These are phyloP conservation scores for Nymphalis io DNA, from an alignment of 1,140 invertebrate genomes.

Conservation along the genomic window DNA sequence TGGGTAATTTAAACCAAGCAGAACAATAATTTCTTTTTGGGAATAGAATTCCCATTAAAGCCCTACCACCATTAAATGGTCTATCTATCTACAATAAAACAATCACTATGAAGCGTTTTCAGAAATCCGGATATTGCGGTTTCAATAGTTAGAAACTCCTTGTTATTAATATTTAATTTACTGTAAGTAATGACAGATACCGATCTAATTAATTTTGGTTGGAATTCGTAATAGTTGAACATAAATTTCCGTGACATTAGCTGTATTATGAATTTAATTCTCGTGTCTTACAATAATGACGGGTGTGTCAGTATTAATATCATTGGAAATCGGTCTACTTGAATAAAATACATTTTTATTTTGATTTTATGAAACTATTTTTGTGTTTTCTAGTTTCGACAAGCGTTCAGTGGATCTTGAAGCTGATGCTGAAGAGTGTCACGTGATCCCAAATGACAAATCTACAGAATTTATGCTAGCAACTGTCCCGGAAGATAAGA, in stretches of 20 bases:
- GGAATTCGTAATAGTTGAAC: constrained; percentile 7
- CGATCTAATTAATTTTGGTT: constrained; percentile 5
- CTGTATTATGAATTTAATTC: background rate
- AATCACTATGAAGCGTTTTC: too few relatives aligned
- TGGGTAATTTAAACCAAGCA: too few relatives aligned
- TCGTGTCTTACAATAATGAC: background rate
- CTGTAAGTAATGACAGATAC: background rate
- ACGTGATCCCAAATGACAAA: constrained; percentile 94
- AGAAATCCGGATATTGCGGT: too few relatives aligned
- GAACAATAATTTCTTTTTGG: too few relatives aligned
- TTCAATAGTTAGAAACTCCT: background rate
- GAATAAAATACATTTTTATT: too few relatives aligned
- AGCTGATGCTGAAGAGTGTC: constrained; percentile 85
- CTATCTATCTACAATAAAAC: too few relatives aligned
- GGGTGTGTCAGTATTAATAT: background rate
- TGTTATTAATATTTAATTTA: background rate
- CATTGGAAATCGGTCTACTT: background rate
- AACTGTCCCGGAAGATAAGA: constrained; percentile 90
- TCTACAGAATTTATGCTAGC: constrained; percentile 93
- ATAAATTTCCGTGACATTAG: background rate
- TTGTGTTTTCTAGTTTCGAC: constrained; percentile 60
- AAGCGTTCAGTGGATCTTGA: constrained; percentile 74
- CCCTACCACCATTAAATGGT: too few relatives aligned
- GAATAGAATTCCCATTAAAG: too few relatives aligned
- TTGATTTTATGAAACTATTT: background rate